Percentiles rank a stretch among this genome's conserved stretches.
These are phyloP conservation scores for Callipepla squamata DNA, from an alignment of 2,113 vertebrate genomes.

Conservation along the genomic window DNA sequence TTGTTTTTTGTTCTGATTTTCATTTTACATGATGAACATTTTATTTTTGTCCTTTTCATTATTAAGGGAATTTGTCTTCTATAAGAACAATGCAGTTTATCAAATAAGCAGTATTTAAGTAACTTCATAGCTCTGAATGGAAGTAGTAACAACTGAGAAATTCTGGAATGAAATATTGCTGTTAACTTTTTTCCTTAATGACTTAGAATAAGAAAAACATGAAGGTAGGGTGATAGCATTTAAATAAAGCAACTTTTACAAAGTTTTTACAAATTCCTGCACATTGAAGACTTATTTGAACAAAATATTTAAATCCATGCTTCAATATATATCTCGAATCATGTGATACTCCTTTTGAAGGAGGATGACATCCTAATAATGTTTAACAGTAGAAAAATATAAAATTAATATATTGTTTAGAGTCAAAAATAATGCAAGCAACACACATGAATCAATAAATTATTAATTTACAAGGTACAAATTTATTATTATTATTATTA, in stretches of 20 bases:
- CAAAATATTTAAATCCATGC: not conserved
- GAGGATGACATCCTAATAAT: not conserved
- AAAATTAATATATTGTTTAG: not conserved
- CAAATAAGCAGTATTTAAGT: not conserved
- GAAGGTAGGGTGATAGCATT: not conserved
- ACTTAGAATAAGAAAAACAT: not conserved
- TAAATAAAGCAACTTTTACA: not conserved
- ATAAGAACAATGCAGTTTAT: not conserved
- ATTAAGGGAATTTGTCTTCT: not conserved
- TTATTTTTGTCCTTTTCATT: not conserved
- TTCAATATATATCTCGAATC: not conserved
- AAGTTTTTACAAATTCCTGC: not conserved
- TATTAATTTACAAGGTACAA: not conserved
- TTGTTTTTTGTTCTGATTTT: not conserved
- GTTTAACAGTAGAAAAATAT: not conserved
- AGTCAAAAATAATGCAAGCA: not conserved
- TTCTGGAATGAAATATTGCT: not conserved
- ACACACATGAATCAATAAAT: not conserved
- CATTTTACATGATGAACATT: not conserved
- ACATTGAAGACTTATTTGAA: not conserved
- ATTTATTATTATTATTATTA: no score
- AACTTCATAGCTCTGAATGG: not conserved
- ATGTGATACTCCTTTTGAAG: not conserved
- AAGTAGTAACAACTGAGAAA: not conserved
- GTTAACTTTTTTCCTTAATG: not conserved